These are phyloP conservation scores for Cephus pygmeus DNA, from an alignment of 2,888 invertebrate genomes.

Conservation along the genomic window DNA sequence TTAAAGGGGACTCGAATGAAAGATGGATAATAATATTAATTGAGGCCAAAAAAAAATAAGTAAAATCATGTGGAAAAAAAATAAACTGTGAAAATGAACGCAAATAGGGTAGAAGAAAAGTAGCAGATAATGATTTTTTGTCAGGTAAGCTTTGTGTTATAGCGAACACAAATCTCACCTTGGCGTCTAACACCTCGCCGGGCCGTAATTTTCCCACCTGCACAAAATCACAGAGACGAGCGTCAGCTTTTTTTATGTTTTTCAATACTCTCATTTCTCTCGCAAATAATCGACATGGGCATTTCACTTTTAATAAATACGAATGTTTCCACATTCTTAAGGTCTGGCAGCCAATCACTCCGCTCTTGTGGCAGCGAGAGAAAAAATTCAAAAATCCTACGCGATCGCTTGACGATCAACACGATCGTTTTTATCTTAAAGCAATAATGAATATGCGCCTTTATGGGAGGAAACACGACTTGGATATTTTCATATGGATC, in stretches of 20 bases:
- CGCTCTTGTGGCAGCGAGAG: neutral
- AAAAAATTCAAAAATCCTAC: neutral
- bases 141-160: constrained; percentile 68
- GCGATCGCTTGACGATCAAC: too few species aligned
- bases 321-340: neutral
- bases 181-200: constrained; percentile 80
- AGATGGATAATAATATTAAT: neutral
- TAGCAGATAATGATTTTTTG: constrained; percentile 26
- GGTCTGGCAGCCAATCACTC: neutral
- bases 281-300: neutral
- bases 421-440: neutral
- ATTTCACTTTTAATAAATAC: neutral
- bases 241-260: constrained; percentile 4
- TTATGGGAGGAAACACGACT: neutral
- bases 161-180: constrained; percentile 78
- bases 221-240: constrained; percentile 65
- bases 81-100: constrained; percentile 26
- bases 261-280: neutral
- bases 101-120: constrained; percentile 11
- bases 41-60: neutral
- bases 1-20: neutral
- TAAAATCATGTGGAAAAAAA: neutral
- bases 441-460: neutral
- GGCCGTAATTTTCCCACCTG: constrained; percentile 82
- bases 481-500: neutral